Base-by-base conservation (phyloP, 2,113 vertebrate species). In the Pogona vitticeps region DNA sequence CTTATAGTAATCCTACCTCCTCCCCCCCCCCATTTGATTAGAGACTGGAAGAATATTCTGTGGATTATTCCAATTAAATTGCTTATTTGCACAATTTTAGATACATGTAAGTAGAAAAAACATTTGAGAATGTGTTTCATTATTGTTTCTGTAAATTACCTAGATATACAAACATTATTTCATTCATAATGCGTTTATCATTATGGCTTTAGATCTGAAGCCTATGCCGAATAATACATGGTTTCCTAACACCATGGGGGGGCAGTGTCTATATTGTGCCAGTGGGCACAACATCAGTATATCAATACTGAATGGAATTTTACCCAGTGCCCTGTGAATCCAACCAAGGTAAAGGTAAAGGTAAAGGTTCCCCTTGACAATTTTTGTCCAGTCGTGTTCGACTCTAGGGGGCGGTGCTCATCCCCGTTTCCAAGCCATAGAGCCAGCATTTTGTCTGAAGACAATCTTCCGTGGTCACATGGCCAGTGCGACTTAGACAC, bases 21-120 rank as follows among this genome's bases (percentile, higher is more conserved):
- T 94, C 94, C n/a, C n/a, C n/a, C n/a, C n/a, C n/a, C n/a, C 87
- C 81, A 83, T 4, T 31, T 91, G 89, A 90, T 85, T 85, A 91
- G 90, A 91, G 63, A 90, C 67, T 36, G 76, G 31, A 40, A 12
- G 70, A 88, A 31, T 86, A 85, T 84, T 79, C 87, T 85, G 81
- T 61, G 87, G 38, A 91, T 88, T 3, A 82, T 92, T 93, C 61
- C 28, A 83, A 83, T 86, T 42, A 84, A 93, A 85, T 6, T 88
- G 83, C 18, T 40, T 89, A 33, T 59, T 83, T 17, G 26, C 85
- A 77, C 15, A 85, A 59, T 86, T 92, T 91, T 84, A 70, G 76
- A n/a, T 70, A 85, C 56, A 88, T 21, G 21, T 52, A 78, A 83
- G 76, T 58, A 75, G 82, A 58, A 84, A 61, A 61, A 9, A 18